Conservation (phyloP, 2,888 invertebrate genomes). For the Rugalucina vietnamica region DNA sequence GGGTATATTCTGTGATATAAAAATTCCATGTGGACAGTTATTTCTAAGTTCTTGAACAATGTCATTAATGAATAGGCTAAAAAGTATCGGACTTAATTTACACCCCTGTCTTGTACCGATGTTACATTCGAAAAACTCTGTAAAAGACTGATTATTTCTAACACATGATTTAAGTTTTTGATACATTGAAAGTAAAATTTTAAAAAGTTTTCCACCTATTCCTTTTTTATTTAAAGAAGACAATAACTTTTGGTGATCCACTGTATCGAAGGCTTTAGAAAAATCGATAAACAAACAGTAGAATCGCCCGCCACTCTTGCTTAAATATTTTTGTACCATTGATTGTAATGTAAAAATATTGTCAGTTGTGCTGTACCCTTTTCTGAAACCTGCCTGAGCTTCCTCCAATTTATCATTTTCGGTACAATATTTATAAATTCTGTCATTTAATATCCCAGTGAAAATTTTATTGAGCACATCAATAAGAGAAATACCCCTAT, state of each 20-base stretch:
- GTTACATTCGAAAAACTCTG: neutral
- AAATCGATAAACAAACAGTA: conserved; percentile 10
- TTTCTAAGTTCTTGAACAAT: too few relatives aligned
- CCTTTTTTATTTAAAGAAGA: neutral
- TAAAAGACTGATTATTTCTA: neutral
- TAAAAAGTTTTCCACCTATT: neutral
- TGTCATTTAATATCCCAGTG: neutral
- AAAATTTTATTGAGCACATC: conserved; percentile 10
- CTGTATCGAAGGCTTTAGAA: conserved; percentile 13
- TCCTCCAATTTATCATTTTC: conserved; percentile 3
- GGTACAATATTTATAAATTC: neutral
- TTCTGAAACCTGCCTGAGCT: conserved; percentile 14
- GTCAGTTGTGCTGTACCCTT: neutral
- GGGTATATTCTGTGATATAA: conserved; percentile 2
- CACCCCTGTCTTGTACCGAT: neutral
- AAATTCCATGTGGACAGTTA: neutral
- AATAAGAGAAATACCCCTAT: conserved; percentile 20
- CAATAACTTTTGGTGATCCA: conserved; percentile 1
- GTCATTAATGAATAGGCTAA: neutral
- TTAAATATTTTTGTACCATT: conserved; percentile 18
- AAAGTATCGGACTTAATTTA: neutral
- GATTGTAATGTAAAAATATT: conserved; percentile 15
- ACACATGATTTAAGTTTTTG: neutral
- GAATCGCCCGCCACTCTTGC: neutral
- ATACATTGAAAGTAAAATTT: too few relatives aligned